Conservation (phyloP, 1,140 invertebrate genomes). For the Chlorops oryzae region DNA sequence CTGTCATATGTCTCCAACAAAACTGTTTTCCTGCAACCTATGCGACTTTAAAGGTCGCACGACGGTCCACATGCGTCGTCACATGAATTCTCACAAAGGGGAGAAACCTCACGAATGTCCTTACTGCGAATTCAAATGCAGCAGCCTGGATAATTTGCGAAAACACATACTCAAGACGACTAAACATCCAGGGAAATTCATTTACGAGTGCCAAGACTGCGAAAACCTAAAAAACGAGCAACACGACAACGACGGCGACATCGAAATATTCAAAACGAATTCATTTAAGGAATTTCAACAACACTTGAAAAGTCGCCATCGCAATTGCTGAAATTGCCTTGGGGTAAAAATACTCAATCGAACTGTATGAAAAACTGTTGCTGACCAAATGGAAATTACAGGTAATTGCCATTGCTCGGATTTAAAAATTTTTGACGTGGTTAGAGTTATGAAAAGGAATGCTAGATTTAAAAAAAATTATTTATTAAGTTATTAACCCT, state of each 20-base stretch:
- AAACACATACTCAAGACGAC: slow-evolving; percentile 78
- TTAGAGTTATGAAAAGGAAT: too few relatives aligned
- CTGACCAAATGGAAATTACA: too few relatives aligned
- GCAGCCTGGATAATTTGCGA: slow-evolving; percentile 75
- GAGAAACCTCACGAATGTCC: slow-evolving; percentile 81
- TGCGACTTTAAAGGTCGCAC: slow-evolving; percentile 62
- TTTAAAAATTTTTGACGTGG: too few relatives aligned
- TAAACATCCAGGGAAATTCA: slow-evolving; percentile 66
- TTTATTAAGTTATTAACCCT: too few relatives aligned
- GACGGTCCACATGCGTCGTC: slow-evolving; percentile 68
- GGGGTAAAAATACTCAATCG: too few relatives aligned
- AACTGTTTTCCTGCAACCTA: slow-evolving; percentile 55
- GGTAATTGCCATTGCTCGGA: too few relatives aligned
- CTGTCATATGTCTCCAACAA: slow-evolving; percentile 50
- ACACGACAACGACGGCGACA: background rate
- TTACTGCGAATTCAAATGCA: slow-evolving; percentile 72
- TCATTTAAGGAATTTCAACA: slow-evolving; percentile 28
- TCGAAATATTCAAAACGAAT: slow-evolving; percentile 29
- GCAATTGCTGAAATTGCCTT: too few relatives aligned
- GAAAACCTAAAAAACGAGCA: slow-evolving; percentile 7
- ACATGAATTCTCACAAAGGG: slow-evolving; percentile 69
- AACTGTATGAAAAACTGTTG: too few relatives aligned
- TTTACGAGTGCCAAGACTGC: slow-evolving; percentile 71
- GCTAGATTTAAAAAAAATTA: too few relatives aligned
- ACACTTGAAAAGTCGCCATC: slow-evolving; percentile 54